Conservation (phyloP, 2,888 invertebrate species). For the Pyrrhopygopsis socrates region DNA sequence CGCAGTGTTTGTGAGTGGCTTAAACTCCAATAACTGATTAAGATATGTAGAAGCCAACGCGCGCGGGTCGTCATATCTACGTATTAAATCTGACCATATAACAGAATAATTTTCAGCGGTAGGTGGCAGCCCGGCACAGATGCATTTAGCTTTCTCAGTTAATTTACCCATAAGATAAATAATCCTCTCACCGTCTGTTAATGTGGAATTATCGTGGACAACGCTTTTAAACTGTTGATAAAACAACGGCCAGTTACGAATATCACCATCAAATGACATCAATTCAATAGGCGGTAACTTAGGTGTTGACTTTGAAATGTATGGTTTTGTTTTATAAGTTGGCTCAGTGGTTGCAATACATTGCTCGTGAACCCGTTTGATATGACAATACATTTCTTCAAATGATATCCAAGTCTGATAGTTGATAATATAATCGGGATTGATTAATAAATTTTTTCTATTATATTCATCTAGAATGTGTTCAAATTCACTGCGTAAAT, state of each 20-base stretch:
- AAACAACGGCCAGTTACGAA: slow-evolving; percentile 32
- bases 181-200: slow-evolving; percentile 26
- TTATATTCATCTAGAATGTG: background rate
- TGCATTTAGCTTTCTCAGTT: slow-evolving; percentile 3
- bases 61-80: slow-evolving; percentile 22
- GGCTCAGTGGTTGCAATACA: background rate
- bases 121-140: background rate
- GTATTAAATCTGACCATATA: background rate
- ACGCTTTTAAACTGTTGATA: slow-evolving; percentile 29
- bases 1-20: slow-evolving; percentile 2
- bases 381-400: slow-evolving; percentile 30
- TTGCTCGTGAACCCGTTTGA: slow-evolving; percentile 16
- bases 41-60: slow-evolving; percentile 11
- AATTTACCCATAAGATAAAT: slow-evolving; percentile 33
- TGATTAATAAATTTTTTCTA: background rate
- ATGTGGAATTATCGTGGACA: slow-evolving; percentile 16
- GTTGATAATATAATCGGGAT: background rate
- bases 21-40: slow-evolving; percentile 19
- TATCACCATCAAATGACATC: slow-evolving; percentile 35
- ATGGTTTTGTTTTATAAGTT: background rate
- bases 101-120: slow-evolving; percentile 21
- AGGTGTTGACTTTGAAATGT: background rate
- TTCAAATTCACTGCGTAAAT: background rate
- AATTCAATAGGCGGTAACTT: slow-evolving; percentile 19
- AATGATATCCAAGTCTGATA: slow-evolving; percentile 6